A percentile compares a stretch with the other conserved stretches of the same genome.
phyloP scores from a whole-genome alignment of 2,888 invertebrate species.

The Heliconius ethilla region DNA sequence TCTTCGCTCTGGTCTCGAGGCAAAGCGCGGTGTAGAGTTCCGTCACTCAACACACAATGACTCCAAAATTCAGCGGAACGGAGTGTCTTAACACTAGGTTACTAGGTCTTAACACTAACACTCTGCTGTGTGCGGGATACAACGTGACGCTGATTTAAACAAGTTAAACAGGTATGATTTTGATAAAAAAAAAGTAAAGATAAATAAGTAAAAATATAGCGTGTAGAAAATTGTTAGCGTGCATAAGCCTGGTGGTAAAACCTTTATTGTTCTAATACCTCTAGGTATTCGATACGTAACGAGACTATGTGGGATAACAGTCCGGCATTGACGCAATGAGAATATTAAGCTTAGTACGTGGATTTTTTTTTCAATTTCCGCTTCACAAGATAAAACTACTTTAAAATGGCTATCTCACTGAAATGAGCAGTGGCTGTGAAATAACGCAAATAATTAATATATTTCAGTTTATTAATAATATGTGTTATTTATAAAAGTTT shows the following conservation, averaged over 20 bases:
- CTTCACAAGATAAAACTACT: not conserved
- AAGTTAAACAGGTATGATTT: not conserved
- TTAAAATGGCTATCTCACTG: not conserved
- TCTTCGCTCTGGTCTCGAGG: too few relatives aligned
- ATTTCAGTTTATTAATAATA: too few relatives aligned
- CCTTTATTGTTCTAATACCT: constrained; percentile 26
- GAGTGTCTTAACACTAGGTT: not conserved
- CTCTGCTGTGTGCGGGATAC: too few relatives aligned
- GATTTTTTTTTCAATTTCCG: constrained; percentile 1
- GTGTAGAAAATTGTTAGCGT: constrained; percentile 2
- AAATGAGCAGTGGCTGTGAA: not conserved
- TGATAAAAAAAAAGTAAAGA: not conserved
- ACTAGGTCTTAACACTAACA: too few relatives aligned
- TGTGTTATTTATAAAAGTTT: too few relatives aligned
- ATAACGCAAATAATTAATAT: not conserved
- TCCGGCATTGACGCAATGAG: constrained; percentile 28
- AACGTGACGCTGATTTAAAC: too few relatives aligned
- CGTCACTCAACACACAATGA: not conserved
- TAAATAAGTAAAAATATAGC: too few relatives aligned
- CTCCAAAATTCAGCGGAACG: not conserved
- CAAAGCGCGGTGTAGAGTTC: not conserved
- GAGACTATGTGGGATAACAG: constrained; percentile 22
- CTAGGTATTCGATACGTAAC: constrained; percentile 30
- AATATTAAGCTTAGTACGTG: not conserved
- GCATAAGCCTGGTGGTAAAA: constrained; percentile 11